Percentiles rank a stretch among this genome's conserved stretches.
Evolutionary conservation across 2,888 invertebrate species (phyloP).

Genomic region (Rhagonycha fulva): DNA sequence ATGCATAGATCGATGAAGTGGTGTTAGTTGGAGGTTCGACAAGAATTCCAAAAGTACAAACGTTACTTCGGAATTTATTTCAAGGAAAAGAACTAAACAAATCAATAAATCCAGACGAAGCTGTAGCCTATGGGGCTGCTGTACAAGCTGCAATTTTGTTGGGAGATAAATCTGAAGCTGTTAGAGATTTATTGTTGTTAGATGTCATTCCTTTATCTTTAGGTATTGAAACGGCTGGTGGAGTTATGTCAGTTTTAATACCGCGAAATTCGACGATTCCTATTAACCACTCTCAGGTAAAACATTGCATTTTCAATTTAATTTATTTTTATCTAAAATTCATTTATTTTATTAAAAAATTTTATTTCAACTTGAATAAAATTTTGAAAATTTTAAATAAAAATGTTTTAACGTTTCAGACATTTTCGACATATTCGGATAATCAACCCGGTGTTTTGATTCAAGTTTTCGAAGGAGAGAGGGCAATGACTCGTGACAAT

Average conservation of each 20-base stretch:
- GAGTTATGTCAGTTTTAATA: conserved; percentile 72
- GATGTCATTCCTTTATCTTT: conserved; percentile 69
- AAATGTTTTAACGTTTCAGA: conserved; percentile 52
- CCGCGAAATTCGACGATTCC: conserved; percentile 70
- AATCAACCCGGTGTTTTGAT: conserved; percentile 69
- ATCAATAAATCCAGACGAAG: conserved; percentile 74
- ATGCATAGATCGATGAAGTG: conserved; percentile 57
- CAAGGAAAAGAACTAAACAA: conserved; percentile 66
- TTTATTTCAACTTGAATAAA: no score
- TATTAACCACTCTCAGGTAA: conserved; percentile 61
- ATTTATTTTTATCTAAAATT: background rate
- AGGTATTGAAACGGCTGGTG: conserved; percentile 74
- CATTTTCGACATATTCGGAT: conserved; percentile 66
- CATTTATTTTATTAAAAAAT: no score
- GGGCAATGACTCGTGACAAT: conserved; percentile 64
- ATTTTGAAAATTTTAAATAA: background rate
- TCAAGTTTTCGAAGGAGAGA: conserved; percentile 63
- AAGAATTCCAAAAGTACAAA: conserved; percentile 70
- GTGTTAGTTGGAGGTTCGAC: conserved; percentile 71
- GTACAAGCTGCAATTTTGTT: conserved; percentile 66
- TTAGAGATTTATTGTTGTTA: conserved; percentile 67
- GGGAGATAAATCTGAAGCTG: conserved; percentile 60
- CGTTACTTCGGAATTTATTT: conserved; percentile 61
- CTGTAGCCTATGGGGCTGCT: conserved; percentile 71
- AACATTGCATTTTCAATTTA: background rate